Evolutionary conservation across 2,113 vertebrate genomes (phyloP).

Genomic region (Actinemys pallida): DNA sequence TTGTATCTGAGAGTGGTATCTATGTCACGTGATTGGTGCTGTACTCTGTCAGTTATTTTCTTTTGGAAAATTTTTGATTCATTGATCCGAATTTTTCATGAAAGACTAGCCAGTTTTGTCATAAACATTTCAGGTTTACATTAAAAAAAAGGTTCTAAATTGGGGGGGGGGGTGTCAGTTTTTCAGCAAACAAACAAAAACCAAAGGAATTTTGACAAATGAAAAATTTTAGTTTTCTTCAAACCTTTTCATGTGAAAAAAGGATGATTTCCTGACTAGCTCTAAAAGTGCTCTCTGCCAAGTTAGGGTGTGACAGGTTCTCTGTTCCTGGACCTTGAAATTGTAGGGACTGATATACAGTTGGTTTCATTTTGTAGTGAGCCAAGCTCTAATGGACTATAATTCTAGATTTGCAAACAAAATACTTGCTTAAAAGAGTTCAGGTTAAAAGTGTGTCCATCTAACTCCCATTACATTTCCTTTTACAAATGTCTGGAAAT

Average conservation of each 20-base stretch:
- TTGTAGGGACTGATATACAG: background rate
- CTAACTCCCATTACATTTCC: constrained; percentile 29
- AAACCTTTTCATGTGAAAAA: background rate
- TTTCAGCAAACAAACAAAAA: background rate
- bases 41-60: background rate
- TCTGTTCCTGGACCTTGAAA: background rate
- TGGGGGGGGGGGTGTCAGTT: accelerated
- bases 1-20: background rate
- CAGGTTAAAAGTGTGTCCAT: background rate
- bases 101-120: background rate
- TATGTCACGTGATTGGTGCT: background rate
- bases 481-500: constrained; percentile 65
- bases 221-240: background rate
- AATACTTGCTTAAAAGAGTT: background rate
- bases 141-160: background rate
- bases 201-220: background rate
- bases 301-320: background rate
- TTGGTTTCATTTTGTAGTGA: background rate
- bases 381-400: background rate
- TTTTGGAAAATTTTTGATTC: background rate
- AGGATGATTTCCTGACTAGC: background rate
- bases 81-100: background rate
- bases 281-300: background rate
- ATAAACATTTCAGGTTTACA: background rate
- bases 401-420: background rate